These are phyloP conservation scores for Poeciliopsis retropinna DNA, from an alignment of 2,113 vertebrate genomes.

Conservation along the genomic window DNA sequence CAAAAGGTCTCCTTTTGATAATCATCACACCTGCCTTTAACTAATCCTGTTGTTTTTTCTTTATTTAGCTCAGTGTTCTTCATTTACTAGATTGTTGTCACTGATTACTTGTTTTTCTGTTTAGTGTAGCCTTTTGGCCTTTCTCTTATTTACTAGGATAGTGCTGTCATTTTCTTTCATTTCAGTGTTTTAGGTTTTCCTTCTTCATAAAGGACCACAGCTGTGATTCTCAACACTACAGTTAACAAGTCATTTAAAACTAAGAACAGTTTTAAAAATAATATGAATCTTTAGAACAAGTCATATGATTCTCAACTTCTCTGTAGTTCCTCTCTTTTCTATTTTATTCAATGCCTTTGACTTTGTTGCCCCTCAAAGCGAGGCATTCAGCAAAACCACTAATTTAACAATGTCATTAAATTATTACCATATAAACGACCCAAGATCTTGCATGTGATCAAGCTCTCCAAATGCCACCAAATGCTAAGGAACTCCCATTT, in stretches of 20 bases:
- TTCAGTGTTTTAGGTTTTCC: too few species aligned
- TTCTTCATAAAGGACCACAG: neutral
- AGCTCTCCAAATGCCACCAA: conserved; percentile 81
- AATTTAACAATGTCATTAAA: conserved; percentile 56
- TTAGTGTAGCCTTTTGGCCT: too few species aligned
- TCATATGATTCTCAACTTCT: neutral
- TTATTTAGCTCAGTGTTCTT: too few species aligned
- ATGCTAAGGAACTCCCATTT: conserved; percentile 79
- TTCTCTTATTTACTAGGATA: too few species aligned
- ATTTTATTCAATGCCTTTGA: conserved; percentile 17
- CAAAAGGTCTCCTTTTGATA: too few species aligned
- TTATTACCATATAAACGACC: conserved; percentile 84
- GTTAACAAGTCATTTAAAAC: neutral
- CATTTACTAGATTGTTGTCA: too few species aligned
- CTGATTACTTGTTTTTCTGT: too few species aligned
- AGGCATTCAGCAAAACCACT: conserved; percentile 66
- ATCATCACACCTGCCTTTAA: too few species aligned
- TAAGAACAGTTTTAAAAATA: neutral
- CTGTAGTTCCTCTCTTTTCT: conserved; percentile 12
- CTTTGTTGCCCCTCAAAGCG: conserved; percentile 5
- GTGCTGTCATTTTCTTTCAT: too few species aligned
- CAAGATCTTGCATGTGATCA: conserved; percentile 63
- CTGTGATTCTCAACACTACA: neutral
- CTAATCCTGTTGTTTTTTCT: too few species aligned
- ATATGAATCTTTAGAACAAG: neutral